Evolutionary conservation across 1,140 invertebrate genomes (phyloP).

Genomic region (Gonatopus flavifemur): DNA sequence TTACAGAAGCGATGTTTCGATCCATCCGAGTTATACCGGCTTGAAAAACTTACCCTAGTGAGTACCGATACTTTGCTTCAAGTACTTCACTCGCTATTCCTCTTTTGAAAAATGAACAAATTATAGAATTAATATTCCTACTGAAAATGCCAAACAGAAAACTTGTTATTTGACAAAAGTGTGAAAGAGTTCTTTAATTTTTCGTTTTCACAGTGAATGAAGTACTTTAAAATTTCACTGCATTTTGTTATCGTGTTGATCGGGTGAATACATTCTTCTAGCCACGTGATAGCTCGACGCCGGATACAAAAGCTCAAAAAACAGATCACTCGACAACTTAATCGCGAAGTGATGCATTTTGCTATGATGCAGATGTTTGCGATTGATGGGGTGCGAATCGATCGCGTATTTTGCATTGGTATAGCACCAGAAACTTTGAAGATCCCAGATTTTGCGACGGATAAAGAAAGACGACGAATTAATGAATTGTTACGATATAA

Average conservation of each 20-base stretch:
- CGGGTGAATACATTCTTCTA: too few species aligned
- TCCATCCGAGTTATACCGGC: conserved; percentile 40
- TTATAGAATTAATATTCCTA: too few species aligned
- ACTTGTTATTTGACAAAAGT: too few species aligned
- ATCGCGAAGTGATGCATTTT: conserved; percentile 44
- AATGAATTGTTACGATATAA: conserved; percentile 30
- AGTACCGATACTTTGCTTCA: conserved; percentile 29
- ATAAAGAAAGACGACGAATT: conserved; percentile 36
- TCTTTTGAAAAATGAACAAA: too few species aligned
- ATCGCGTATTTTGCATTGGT: conserved; percentile 45
- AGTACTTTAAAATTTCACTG: neutral
- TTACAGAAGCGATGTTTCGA: conserved; percentile 40
- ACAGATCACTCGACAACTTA: conserved; percentile 40
- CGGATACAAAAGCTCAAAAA: conserved; percentile 34
- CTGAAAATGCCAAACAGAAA: too few species aligned
- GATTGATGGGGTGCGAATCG: conserved; percentile 42
- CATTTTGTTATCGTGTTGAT: conserved; percentile 13
- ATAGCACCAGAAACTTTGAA: conserved; percentile 35
- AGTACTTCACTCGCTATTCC: too few species aligned
- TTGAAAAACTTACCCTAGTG: conserved; percentile 43
- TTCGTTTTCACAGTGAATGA: too few species aligned
- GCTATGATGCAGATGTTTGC: conserved; percentile 46
- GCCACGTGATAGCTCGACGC: conserved; percentile 41
- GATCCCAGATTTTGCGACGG: conserved; percentile 39
- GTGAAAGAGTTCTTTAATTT: too few species aligned